Evolutionary conservation across 2,113 vertebrate genomes (phyloP), one percentile per base, ranked within the genome.

Genomic region (Zeus faber): DNA sequence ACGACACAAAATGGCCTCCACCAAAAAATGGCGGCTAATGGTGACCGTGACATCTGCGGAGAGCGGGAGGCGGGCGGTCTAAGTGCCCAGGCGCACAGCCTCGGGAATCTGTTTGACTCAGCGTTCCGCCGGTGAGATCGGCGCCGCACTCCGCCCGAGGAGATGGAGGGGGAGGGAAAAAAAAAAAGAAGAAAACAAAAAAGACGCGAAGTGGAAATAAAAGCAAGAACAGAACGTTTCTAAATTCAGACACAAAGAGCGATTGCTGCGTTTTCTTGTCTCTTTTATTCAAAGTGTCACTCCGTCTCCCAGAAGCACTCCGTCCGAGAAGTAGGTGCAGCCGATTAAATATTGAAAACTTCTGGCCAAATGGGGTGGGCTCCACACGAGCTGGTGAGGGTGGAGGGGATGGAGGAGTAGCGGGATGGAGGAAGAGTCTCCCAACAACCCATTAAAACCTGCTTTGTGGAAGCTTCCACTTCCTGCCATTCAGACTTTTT

Each of bases 181-280:
- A n/a, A n/a, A n/a, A n/a, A n/a, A n/a, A n/a, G n/a, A n/a, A n/a
- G n/a, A n/a, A n/a, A n/a, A n/a, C n/a, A n/a, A n/a, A n/a, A n/a
- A n/a, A n/a, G n/a, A n/a, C n/a, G n/a, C n/a, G n/a, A n/a, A n/a
- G n/a, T n/a, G n/a, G n/a, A n/a, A 71, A 49, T 47, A 69, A 45
- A 50, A n/a, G 35, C 22, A 25, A 45, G 58, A 77, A 84, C 68
- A 52, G 67, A 72, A 69, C 21, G 74, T 78, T 84, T 82, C 84
- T 86, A 86, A 81, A 86, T 83, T 26, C 72, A 84, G 84, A 80
- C 84, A 86, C 84, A 86, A 86, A 86, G 84, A 86, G 84, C 80
- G 65, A 82, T 82, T 76, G 3, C 73, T 81, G 58, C 33, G 76
- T 85, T 80, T 78, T 58, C 76, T 69, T 60, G 74, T 85, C 80